Percentiles rank a stretch among this genome's conserved stretches.
Evolutionary conservation across 2,797 vertebrate species (phyloP).

Genomic region (Mormyrops attenuatus): DNA sequence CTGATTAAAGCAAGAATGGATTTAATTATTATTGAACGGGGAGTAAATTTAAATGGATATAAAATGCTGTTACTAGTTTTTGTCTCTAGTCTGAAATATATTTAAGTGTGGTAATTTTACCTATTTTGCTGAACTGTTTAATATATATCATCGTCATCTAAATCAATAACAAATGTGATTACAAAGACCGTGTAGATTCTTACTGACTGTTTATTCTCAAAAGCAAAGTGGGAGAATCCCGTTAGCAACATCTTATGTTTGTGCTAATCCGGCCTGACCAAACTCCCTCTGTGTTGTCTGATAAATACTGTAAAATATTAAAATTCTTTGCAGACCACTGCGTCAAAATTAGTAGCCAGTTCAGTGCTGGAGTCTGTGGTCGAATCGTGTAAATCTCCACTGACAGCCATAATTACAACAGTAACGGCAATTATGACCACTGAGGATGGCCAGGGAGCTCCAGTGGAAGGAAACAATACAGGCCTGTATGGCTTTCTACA

Average conservation of each 20-base stretch:
- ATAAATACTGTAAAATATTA: neutral
- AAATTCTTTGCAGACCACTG: constrained; percentile 2
- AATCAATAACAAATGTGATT: neutral
- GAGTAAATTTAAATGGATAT: neutral
- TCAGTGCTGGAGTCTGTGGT: neutral
- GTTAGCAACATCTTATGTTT: neutral
- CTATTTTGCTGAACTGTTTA: neutral
- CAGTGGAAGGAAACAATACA: constrained; percentile 37
- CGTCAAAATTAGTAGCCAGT: neutral
- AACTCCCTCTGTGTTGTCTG: neutral
- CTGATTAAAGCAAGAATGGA: neutral
- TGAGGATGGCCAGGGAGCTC: neutral
- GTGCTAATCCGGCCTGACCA: neutral
- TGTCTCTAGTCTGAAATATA: neutral
- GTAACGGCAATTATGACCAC: constrained; percentile 10
- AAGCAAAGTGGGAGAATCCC: neutral
- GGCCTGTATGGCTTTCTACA: constrained; percentile 38
- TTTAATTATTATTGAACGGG: neutral
- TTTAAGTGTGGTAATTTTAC: neutral
- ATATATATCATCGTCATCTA: neutral
- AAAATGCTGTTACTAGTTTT: neutral
- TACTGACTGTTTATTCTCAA: neutral
- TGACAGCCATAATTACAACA: constrained; percentile 14
- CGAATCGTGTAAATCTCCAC: neutral
- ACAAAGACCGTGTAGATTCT: neutral